Evolutionary conservation across 2,797 vertebrate species (phyloP).

Genomic region (Danio choprae): DNA sequence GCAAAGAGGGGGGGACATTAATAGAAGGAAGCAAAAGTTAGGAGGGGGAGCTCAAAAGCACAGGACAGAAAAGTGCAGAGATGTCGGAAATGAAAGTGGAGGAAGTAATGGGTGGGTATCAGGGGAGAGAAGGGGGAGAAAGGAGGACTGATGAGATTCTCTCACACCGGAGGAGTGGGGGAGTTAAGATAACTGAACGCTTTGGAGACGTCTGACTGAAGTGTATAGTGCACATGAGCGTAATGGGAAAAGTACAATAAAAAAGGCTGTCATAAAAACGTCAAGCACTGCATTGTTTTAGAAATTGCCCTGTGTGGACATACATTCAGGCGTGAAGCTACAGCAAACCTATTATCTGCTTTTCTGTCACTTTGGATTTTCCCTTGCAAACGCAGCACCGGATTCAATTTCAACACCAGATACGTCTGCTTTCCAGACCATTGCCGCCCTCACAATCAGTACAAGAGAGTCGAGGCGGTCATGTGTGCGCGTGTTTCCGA

Average conservation of each 20-base stretch:
- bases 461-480: slow-evolving; percentile 57
- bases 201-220: slow-evolving; percentile 60
- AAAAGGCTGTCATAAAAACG: slow-evolving; percentile 78
- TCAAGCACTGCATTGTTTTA: slow-evolving; percentile 78
- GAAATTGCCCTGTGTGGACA: slow-evolving; percentile 82
- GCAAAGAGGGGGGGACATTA: slow-evolving; percentile 58
- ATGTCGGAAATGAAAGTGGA: slow-evolving; percentile 59
- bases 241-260: slow-evolving; percentile 72
- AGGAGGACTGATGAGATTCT: slow-evolving; percentile 54
- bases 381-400: slow-evolving; percentile 79
- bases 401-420: slow-evolving; percentile 82
- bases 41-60: slow-evolving; percentile 48
- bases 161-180: slow-evolving; percentile 51
- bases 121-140: slow-evolving; percentile 47
- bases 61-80: slow-evolving; percentile 59
- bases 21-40: slow-evolving; percentile 59
- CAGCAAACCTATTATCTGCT: slow-evolving; percentile 85
- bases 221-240: slow-evolving; percentile 69
- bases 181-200: slow-evolving; percentile 64
- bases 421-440: slow-evolving; percentile 71
- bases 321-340: slow-evolving; percentile 81
- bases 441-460: slow-evolving; percentile 61
- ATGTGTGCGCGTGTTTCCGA: slow-evolving; percentile 52
- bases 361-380: slow-evolving; percentile 83
- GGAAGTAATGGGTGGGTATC: slow-evolving; percentile 55